Conservation (phyloP, 2,797 vertebrate genomes). For the Triplophysa yarkandensis region DNA sequence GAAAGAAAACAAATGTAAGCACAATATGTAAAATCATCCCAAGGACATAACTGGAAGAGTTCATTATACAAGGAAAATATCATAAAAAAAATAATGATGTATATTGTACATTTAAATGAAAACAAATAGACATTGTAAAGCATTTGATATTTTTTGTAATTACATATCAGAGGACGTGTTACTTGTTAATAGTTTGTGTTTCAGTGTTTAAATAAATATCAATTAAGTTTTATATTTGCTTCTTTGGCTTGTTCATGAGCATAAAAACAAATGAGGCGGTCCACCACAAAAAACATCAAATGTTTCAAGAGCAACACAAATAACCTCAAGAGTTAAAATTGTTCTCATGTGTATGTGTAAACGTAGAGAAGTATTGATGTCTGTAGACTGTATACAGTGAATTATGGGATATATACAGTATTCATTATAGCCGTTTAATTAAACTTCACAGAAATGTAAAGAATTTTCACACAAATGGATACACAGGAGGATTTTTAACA, state of each 20-base stretch:
- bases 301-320: too few species aligned
- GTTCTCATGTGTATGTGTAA: too few species aligned
- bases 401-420: too few species aligned
- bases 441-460: too few species aligned
- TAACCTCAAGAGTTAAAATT: too few species aligned
- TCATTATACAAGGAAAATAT: neutral
- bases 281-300: too few species aligned
- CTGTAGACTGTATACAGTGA: too few species aligned
- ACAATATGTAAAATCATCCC: neutral
- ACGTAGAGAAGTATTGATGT: too few species aligned
- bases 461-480: too few species aligned
- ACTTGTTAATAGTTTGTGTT: neutral
- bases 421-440: too few species aligned
- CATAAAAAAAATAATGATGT: slow-evolving; percentile 15
- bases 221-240: slow-evolving; percentile 9
- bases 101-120: slow-evolving; percentile 42
- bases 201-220: neutral
- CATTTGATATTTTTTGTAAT: slow-evolving; percentile 9
- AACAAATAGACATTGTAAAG: slow-evolving; percentile 11
- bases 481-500: too few species aligned
- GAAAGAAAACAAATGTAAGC: slow-evolving; percentile 4
- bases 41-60: too few species aligned
- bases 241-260: neutral
- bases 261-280: neutral
- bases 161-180: neutral